phyloP scores from a whole-genome alignment of 2,113 vertebrate species.

The Picathartes gymnocephalus region DNA sequence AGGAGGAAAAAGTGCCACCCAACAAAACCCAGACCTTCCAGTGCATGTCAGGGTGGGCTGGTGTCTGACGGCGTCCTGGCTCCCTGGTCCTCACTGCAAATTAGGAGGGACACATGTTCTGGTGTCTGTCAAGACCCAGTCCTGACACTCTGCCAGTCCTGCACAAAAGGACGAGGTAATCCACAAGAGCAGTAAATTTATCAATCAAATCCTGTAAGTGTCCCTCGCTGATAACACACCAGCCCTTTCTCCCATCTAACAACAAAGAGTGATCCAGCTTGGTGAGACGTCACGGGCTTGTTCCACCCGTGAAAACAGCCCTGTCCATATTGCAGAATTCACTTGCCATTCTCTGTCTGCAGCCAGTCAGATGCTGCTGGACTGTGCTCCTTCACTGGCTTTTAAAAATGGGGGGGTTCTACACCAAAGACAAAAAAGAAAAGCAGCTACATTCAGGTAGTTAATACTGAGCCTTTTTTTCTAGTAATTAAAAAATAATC shows the following conservation, averaged over 20 bases:
- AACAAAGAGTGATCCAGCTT: background rate
- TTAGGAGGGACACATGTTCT: slow-evolving; percentile 43
- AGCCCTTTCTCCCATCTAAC: slow-evolving; percentile 31
- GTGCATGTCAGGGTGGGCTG: background rate
- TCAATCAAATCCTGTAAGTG: slow-evolving; percentile 58
- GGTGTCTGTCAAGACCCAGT: slow-evolving; percentile 54
- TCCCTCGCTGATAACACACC: slow-evolving; percentile 53
- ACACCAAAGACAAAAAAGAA: background rate
- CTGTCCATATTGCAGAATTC: background rate
- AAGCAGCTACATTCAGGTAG: background rate
- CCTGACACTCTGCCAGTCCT: slow-evolving; percentile 60
- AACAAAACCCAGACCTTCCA: slow-evolving; percentile 44
- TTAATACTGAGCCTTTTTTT: background rate
- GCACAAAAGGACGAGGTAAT: slow-evolving; percentile 62
- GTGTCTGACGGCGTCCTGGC: background rate
- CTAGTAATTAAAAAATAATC: slow-evolving; percentile 16
- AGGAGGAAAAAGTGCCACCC: slow-evolving; percentile 42
- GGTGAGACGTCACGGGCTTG: background rate
- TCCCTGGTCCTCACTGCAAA: slow-evolving; percentile 26
- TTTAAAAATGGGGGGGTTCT: background rate
- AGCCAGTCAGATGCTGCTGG: background rate
- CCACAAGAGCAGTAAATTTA: slow-evolving; percentile 61
- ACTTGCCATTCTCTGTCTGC: background rate
- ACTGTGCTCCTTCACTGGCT: background rate
- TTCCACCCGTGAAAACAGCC: background rate